A percentile compares a stretch with the other conserved stretches of the same genome.
These are phyloP conservation scores for Osmerus mordax DNA, from an alignment of 2,113 vertebrate species.

Conservation along the genomic window DNA sequence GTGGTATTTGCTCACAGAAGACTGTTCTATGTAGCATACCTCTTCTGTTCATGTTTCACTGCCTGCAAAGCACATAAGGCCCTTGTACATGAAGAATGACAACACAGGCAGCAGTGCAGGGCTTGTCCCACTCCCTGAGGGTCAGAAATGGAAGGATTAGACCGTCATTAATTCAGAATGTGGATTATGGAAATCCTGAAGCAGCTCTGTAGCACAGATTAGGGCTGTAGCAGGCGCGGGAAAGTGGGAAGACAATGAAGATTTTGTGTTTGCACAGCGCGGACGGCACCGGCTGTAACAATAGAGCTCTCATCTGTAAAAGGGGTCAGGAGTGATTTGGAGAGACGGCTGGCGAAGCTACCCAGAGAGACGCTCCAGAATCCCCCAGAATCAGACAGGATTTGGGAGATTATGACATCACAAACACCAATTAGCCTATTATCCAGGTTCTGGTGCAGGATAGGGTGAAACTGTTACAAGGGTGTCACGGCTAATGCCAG, in stretches of 20 bases:
- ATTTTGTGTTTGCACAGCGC: slow-evolving; percentile 61
- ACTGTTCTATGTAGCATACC: not conserved
- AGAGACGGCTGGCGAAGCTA: slow-evolving; percentile 36
- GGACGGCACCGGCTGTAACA: slow-evolving; percentile 60
- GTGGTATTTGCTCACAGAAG: not conserved
- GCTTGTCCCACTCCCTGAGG: slow-evolving; percentile 5
- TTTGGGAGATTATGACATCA: slow-evolving; percentile 53
- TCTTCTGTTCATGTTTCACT: no score
- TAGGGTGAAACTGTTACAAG: slow-evolving; percentile 13
- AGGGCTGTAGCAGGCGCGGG: slow-evolving; percentile 45
- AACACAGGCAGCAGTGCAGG: slow-evolving; percentile 32
- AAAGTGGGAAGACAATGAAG: slow-evolving; percentile 62
- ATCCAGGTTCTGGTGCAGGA: slow-evolving; percentile 14
- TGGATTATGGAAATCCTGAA: slow-evolving; percentile 71
- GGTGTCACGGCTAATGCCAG: not conserved
- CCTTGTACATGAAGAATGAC: slow-evolving; percentile 7
- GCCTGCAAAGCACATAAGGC: not conserved
- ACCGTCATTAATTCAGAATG: slow-evolving; percentile 65
- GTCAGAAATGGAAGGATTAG: slow-evolving; percentile 63
- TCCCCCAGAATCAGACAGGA: slow-evolving; percentile 47
- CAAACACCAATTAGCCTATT: slow-evolving; percentile 42
- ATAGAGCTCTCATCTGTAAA: slow-evolving; percentile 62
- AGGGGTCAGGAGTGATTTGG: slow-evolving; percentile 65
- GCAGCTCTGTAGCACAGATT: slow-evolving; percentile 59
- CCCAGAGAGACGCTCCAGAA: slow-evolving; percentile 41